Conservation (phyloP, 1,140 invertebrate species). For the Samia ricini region DNA sequence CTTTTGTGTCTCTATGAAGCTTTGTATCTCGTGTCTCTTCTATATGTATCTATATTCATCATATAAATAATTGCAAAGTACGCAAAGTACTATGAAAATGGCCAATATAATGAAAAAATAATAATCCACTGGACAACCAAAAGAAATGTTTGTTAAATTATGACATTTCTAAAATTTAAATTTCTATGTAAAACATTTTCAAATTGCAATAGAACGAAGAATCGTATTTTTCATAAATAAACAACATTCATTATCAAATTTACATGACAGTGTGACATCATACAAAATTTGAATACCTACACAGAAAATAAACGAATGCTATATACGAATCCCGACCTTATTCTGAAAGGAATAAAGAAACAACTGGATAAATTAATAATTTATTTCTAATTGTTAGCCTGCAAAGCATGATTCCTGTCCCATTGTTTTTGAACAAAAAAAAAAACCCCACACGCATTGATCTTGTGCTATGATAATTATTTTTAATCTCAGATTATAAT, state of each 20-base stretch:
- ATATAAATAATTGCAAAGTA: no score
- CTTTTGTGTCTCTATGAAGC: no score
- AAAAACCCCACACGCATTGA: constrained; percentile 37
- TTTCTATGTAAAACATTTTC: neutral
- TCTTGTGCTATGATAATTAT: constrained; percentile 45
- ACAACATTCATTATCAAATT: neutral
- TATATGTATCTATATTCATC: no score
- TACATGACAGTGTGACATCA: neutral
- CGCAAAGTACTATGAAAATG: no score
- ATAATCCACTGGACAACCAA: no score
- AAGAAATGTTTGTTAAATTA: no score
- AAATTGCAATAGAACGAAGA: neutral
- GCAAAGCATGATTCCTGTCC: constrained; percentile 59
- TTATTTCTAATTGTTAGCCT: constrained; percentile 10
- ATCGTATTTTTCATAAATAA: neutral
- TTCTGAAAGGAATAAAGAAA: neutral
- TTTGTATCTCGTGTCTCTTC: no score
- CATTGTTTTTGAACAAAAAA: constrained; percentile 53
- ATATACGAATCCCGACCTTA: neutral
- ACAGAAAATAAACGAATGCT: neutral
- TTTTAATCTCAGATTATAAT: constrained; percentile 28
- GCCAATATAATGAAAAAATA: no score
- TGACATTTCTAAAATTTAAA: neutral
- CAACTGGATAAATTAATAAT: neutral
- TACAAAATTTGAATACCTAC: neutral